Percentiles rank a stretch among this genome's conserved stretches.
phyloP scores from a whole-genome alignment of 1,140 invertebrate species.

The Streblospio benedicti region DNA sequence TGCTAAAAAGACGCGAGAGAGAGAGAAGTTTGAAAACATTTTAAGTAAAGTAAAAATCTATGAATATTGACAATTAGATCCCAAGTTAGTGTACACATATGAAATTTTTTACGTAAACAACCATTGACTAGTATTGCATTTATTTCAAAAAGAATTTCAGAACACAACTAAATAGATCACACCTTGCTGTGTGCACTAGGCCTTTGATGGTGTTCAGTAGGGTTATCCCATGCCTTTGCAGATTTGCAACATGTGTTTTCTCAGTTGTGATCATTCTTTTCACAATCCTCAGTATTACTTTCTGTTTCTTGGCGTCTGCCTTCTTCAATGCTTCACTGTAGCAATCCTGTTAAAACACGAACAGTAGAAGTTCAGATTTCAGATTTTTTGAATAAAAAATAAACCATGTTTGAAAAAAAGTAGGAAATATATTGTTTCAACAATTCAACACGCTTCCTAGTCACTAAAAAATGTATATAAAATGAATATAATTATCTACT shows the following conservation, averaged over 20 bases:
- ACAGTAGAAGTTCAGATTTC: neutral
- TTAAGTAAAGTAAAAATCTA: neutral
- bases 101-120: neutral
- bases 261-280: slow-evolving; percentile 43
- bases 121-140: neutral
- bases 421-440: no score
- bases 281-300: slow-evolving; percentile 42
- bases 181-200: slow-evolving; percentile 41
- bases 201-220: slow-evolving; percentile 34
- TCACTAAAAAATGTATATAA: no score
- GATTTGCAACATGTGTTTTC: slow-evolving; percentile 28
- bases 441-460: no score
- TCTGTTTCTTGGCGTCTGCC: slow-evolving; percentile 43
- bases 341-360: slow-evolving; percentile 29
- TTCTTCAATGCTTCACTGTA: slow-evolving; percentile 38
- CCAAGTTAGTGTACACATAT: neutral
- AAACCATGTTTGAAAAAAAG: no score
- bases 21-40: neutral
- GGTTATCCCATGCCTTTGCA: slow-evolving; percentile 33
- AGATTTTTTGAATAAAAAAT: no score
- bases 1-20: neutral
- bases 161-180: neutral
- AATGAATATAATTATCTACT: no score
- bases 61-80: neutral
- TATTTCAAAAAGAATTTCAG: neutral